phyloP scores from a whole-genome alignment of 53 echinoderm and acorn worm species.

The Paracentrotus lividus region DNA sequence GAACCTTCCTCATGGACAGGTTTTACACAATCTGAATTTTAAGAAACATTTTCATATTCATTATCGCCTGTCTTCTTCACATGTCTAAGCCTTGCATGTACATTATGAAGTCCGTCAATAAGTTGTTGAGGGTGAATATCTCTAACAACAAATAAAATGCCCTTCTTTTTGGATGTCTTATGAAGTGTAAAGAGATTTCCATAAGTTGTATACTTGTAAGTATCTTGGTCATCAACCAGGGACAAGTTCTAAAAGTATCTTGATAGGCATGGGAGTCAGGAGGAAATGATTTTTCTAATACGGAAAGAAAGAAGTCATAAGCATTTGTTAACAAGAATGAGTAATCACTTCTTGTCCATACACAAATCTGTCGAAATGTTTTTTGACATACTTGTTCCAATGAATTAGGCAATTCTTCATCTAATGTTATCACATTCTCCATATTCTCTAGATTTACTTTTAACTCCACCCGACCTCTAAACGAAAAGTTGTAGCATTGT shows the following conservation, averaged over 20 bases:
- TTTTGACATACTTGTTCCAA: not conserved
- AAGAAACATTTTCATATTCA: not conserved
- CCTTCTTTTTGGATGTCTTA: constrained; percentile 36
- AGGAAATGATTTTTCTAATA: not conserved
- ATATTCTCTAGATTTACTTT: constrained; percentile 34
- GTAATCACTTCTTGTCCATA: constrained; percentile 27
- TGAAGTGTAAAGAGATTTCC: constrained; percentile 53
- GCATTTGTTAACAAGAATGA: constrained; percentile 52
- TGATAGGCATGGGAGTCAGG: not conserved
- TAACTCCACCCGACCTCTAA: constrained; percentile 9
- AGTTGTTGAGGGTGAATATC: not conserved
- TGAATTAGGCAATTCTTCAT: not conserved
- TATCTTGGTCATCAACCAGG: constrained; percentile 51
- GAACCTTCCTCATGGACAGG: not conserved
- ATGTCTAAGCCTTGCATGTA: not conserved
- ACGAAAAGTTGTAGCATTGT: constrained; percentile 46
- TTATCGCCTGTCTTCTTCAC: not conserved
- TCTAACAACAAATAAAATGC: constrained; percentile 29
- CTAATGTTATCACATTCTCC: not conserved
- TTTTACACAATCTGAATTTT: not conserved
- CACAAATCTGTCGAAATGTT: constrained; percentile 42
- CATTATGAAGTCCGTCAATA: not conserved
- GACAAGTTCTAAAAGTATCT: not conserved
- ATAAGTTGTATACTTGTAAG: constrained; percentile 2
- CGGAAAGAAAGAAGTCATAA: constrained; percentile 30